A percentile compares a stretch with the other conserved stretches of the same genome.
Evolutionary conservation across 2,797 vertebrate genomes (phyloP).

Genomic region (Anguilla marmorata): DNA sequence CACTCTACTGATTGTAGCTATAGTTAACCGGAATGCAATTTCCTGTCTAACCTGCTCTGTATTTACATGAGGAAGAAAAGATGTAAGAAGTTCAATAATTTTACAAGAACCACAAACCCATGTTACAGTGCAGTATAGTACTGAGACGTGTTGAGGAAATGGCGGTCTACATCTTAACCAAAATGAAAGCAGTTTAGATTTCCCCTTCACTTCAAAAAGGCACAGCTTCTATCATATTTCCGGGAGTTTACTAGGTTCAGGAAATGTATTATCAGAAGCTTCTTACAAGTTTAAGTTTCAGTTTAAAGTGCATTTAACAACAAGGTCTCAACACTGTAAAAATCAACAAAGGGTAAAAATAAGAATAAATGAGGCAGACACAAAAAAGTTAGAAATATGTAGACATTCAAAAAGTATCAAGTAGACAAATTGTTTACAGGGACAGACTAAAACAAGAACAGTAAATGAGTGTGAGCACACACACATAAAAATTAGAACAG

Average conservation of each 20-base stretch:
- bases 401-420: too few species aligned
- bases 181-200: background rate
- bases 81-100: background rate
- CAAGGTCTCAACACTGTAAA: too few species aligned
- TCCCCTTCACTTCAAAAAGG: background rate
- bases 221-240: background rate
- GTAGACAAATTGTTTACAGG: too few species aligned
- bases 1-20: background rate
- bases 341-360: too few species aligned
- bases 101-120: background rate
- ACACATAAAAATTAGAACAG: too few species aligned
- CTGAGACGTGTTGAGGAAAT: background rate
- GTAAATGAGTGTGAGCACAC: too few species aligned
- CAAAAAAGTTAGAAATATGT: too few species aligned
- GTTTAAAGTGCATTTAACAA: too few species aligned
- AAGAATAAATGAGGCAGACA: too few species aligned
- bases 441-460: too few species aligned
- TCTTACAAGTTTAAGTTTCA: background rate
- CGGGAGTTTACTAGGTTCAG: background rate
- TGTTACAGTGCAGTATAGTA: background rate
- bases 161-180: background rate
- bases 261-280: background rate
- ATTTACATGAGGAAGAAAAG: background rate
- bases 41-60: background rate
- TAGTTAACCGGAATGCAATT: background rate